A percentile compares a stretch with the other conserved stretches of the same genome.
These are phyloP conservation scores for Morphnarchus princeps DNA, from an alignment of 2,113 vertebrate genomes.

Conservation along the genomic window DNA sequence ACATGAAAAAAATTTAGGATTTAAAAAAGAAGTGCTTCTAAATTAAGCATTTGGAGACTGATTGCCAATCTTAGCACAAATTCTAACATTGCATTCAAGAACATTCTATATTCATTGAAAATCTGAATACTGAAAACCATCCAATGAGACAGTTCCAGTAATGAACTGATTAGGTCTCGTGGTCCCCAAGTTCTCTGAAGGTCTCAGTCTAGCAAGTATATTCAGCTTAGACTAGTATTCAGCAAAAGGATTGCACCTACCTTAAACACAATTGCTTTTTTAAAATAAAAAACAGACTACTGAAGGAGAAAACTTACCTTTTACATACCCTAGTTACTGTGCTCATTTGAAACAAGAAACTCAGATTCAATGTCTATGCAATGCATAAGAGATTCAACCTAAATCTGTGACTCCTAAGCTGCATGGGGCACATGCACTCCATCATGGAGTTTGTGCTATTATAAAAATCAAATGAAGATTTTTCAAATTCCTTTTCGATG, in stretches of 20 bases:
- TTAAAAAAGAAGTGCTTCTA: background rate
- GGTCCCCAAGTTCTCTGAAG: background rate
- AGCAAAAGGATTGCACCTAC: background rate
- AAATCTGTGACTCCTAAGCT: background rate
- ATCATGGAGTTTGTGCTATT: background rate
- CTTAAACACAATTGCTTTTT: background rate
- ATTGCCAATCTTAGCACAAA: background rate
- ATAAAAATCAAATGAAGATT: background rate
- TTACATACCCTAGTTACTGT: background rate
- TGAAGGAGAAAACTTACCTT: background rate
- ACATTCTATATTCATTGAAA: background rate
- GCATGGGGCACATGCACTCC: background rate
- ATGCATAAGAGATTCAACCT: background rate
- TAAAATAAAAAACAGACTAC: background rate
- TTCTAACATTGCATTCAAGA: background rate
- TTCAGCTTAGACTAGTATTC: background rate
- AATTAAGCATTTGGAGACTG: background rate
- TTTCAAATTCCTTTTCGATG: background rate
- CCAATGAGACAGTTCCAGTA: background rate
- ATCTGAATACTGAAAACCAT: background rate
- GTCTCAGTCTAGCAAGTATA: background rate
- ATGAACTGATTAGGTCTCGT: background rate
- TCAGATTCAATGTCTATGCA: background rate
- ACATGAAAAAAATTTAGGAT: background rate
- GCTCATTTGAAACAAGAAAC: background rate